Evolutionary conservation across 2,888 invertebrate genomes (phyloP), one percentile per base, ranked within the genome.

Genomic region (Alloscopus bannaensis): DNA sequence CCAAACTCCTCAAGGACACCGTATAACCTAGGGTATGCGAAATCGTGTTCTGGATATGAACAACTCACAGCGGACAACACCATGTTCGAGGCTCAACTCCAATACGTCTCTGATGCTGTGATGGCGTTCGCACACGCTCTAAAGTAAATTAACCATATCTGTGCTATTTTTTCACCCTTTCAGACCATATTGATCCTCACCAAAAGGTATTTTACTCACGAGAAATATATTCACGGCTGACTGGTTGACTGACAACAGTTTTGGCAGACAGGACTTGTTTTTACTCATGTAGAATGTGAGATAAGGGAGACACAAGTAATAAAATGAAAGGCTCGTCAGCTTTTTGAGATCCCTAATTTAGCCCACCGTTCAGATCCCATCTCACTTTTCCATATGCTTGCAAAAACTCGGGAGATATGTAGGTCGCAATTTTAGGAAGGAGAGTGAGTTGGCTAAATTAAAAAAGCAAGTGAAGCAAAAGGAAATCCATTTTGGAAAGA

Each of bases 101-200:
- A 98, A 89, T 98, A 97, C 88, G 98, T 98, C 31, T 96, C 96
- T 36, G 98, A 98, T 88, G 97, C 98, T 22, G 97, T 97, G 0
- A 92, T 97, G 93, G 95, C 97, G 0, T 97, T 98, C 89, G 97
- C 96, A 0, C 93, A 95, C 87, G 97, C 97, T n/a, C 87, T 90
- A 70, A 88, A 87, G 87, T 87, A 83, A 80, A 66, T 77, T 47
- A 47, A 68, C 52, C 65, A 70, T 45, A 65, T 78, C 65, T 65
- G 31, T 18, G 57, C 55, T 55, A 20, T n/a, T 60, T 70, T 64
- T 66, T 59, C 29, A 31, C 24, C 45, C 52, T 66, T 31, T 73
- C 18, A 59, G n/a, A n/a, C n/a, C 40, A 40, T 29, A 70, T 62
- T 72, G 72, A 62, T 57, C 64, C 42, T 29, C 16, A 40, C 31